Base-by-base conservation (phyloP, 1,140 invertebrate genomes). In the Semibalanus balanoides region DNA sequence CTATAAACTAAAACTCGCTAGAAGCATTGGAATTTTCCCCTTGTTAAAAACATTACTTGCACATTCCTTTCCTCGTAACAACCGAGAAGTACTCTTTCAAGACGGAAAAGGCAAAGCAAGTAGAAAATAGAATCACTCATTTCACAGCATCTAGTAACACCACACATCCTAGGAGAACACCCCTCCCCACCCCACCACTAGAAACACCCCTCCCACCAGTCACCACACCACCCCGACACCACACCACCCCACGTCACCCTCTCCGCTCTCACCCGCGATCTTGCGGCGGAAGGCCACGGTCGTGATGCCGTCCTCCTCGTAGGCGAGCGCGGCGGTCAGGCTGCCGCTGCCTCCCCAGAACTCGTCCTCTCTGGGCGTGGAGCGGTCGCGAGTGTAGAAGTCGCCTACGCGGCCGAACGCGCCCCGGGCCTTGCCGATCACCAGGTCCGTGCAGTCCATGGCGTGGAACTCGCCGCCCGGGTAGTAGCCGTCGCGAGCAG, bases 371-470 rank as follows among this genome's bases (percentile, higher is more conserved):
- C 89, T 87, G 0, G 96, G 95, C 0, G 95, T 97, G 0, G 95
- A 96, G 84, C 89, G 88, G 84, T 96, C 95, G 78, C 95, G 87
- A 0, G 94, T 94, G 81, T 97, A 98, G 82, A 94, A 96, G 84
- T 98, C 96, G 73, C 89, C 88, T 31, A 97, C 91, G 75, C 93
- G 86, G 81, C 91, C 92, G 64, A 88, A 88, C 79, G 88, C 89
- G 17, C 92, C 93, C 77, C 89, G 84, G 0, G 94, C 94, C 17
- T 88, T 87, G 27, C 94, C 95, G 78, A 97, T 95, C 25, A 97
- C 89, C 28, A 98, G 92, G 83, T 97, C 95, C 19, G 93, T 95
- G 82, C 95, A 97, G 83, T 97, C 95, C 95, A 97, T 97, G 0
- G 92, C 88, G 76, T 82, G 82, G 74, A 81, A 77, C 22, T 80